phyloP scores from a whole-genome alignment of 1,140 invertebrate genomes.

The Oreohelix idahoensis region DNA sequence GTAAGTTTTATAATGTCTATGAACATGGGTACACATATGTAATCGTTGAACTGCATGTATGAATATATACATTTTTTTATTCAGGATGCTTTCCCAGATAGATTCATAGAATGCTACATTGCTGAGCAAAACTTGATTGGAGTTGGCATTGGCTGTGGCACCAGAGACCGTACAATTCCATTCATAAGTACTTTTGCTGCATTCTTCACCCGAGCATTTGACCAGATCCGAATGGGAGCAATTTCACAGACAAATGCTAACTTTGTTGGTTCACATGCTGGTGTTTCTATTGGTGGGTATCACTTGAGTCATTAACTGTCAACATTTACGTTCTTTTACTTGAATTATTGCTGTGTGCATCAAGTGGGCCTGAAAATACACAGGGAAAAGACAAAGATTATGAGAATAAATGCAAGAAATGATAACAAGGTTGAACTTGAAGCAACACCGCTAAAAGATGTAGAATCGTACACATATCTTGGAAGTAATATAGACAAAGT shows the following conservation, averaged over 20 bases:
- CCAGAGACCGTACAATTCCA: conserved; percentile 88
- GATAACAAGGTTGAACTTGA: no score
- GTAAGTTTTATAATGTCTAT: no score
- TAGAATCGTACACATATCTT: no score
- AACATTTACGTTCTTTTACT: not conserved
- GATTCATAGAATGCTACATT: conserved; percentile 98
- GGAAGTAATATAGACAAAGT: no score
- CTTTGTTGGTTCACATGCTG: conserved; percentile 94
- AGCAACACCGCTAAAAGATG: no score
- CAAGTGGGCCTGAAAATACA: no score
- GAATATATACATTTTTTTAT: not conserved
- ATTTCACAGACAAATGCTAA: conserved; percentile 99
- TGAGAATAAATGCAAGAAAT: no score
- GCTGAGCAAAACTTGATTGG: conserved; percentile 98
- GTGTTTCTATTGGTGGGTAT: conserved; percentile 84
- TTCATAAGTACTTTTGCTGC: conserved; percentile 98
- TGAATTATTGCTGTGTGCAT: no score
- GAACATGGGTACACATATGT: no score
- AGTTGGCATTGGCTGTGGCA: conserved; percentile 91
- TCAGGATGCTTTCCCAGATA: conserved; percentile 76
- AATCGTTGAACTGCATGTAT: no score
- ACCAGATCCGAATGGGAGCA: conserved; percentile 98
- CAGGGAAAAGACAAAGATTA: no score
- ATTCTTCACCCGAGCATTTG: conserved; percentile 96
- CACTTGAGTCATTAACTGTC: not conserved